Percentiles rank a stretch among this genome's conserved stretches.
Evolutionary conservation across 2,888 invertebrate genomes (phyloP).

Genomic region (Tenthredo notha): DNA sequence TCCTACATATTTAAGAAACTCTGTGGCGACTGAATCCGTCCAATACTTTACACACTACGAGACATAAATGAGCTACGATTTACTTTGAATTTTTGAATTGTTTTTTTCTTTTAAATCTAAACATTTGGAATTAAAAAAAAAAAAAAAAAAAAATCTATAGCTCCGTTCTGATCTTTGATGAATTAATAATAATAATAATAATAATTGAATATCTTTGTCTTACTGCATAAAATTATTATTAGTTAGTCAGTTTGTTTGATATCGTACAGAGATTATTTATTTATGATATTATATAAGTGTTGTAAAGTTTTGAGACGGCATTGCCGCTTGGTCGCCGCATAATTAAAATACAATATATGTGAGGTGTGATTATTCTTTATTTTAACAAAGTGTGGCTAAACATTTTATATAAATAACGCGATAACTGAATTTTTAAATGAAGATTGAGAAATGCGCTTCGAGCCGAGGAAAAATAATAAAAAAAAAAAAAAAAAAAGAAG

Average conservation of each 20-base stretch:
- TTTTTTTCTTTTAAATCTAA: neutral
- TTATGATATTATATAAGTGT: neutral
- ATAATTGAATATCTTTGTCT: neutral
- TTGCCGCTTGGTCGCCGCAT: constrained; percentile 13
- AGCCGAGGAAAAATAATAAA: constrained; percentile 54
- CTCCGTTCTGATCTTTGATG: neutral
- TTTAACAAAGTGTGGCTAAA: constrained; percentile 12
- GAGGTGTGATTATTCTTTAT: neutral
- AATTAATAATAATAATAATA: neutral
- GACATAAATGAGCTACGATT: constrained; percentile 9
- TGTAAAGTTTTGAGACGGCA: constrained; percentile 35
- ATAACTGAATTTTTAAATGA: constrained; percentile 31
- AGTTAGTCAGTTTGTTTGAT: neutral
- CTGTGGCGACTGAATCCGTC: constrained; percentile 33
- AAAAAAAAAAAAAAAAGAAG: no score
- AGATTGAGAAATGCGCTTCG: constrained; percentile 46
- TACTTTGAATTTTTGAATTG: neutral
- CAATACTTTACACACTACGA: constrained; percentile 11
- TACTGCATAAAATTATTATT: neutral
- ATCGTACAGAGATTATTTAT: neutral
- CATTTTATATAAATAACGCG: constrained; percentile 28
- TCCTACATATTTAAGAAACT: neutral
- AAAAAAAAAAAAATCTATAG: no score
- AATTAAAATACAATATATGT: constrained; percentile 21
- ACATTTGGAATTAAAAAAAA: neutral